These are phyloP conservation scores for Mesoligia furuncula DNA, from an alignment of 2,888 invertebrate species.

Conservation along the genomic window DNA sequence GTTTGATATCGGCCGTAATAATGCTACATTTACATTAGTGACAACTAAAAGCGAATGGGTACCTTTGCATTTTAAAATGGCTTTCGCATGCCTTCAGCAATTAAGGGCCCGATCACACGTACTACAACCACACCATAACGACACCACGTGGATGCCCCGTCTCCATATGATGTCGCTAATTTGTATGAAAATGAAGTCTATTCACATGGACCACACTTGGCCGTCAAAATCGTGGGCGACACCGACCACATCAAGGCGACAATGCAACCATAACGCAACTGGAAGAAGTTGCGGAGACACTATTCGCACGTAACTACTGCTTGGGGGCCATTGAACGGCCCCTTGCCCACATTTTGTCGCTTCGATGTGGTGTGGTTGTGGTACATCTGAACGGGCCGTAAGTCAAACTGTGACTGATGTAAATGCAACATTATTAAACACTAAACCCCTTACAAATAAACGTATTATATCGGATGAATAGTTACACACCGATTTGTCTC, in stretches of 20 bases:
- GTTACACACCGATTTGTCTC: too few species aligned
- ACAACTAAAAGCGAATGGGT: background rate
- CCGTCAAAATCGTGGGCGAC: background rate
- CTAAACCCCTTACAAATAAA: background rate
- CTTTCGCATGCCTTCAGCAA: background rate
- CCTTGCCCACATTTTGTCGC: background rate
- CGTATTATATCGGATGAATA: too few species aligned
- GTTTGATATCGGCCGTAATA: background rate
- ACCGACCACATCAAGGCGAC: background rate
- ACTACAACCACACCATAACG: too few species aligned
- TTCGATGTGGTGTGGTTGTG: background rate
- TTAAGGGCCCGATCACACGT: too few species aligned
- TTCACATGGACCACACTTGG: background rate
- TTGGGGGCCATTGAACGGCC: too few species aligned
- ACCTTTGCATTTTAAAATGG: background rate
- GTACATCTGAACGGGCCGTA: background rate
- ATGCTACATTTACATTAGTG: slow-evolving; percentile 27
- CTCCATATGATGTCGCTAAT: background rate
- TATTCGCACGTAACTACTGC: background rate
- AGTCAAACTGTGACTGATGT: background rate
- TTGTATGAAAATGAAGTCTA: background rate
- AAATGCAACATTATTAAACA: slow-evolving; percentile 23
- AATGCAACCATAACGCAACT: background rate
- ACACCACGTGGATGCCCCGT: too few species aligned
- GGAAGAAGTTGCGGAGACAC: background rate